Evolutionary conservation across 2,113 vertebrate species (phyloP).

Genomic region (Albula goreensis): DNA sequence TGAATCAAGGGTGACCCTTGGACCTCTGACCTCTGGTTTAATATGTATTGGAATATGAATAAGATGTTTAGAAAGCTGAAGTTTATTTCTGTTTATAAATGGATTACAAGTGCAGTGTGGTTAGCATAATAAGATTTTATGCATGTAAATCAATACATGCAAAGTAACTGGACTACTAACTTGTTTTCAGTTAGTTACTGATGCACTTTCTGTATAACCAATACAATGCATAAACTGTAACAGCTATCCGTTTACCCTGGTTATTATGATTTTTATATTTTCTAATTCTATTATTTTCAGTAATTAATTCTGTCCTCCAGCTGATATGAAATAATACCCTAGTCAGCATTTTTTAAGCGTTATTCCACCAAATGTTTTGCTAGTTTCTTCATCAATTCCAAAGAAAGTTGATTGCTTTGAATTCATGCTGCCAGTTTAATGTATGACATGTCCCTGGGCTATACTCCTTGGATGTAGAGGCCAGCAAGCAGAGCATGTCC

Average conservation of each 20-base stretch:
- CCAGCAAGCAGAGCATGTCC: not conserved
- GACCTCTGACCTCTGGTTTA: no score
- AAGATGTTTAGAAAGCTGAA: no score
- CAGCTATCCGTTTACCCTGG: not conserved
- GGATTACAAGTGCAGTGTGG: not conserved
- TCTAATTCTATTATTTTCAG: not conserved
- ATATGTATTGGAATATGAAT: no score
- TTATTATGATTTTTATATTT: not conserved
- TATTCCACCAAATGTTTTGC: not conserved
- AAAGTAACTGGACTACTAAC: no score
- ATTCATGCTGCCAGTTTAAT: slow-evolving; percentile 9
- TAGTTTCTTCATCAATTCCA: slow-evolving; percentile 10
- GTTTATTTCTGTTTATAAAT: not conserved
- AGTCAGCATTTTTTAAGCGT: not conserved
- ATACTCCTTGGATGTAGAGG: not conserved
- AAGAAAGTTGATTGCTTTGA: slow-evolving; percentile 19
- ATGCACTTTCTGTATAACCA: not conserved
- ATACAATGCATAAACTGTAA: not conserved
- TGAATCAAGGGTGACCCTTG: no score
- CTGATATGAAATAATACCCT: not conserved
- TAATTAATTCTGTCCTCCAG: not conserved
- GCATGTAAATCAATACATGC: not conserved
- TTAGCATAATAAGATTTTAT: not conserved
- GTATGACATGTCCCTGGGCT: not conserved
- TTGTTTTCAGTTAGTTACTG: not conserved